Conservation (phyloP, 2,797 vertebrate species). For the Anisognathus igniventris region DNA sequence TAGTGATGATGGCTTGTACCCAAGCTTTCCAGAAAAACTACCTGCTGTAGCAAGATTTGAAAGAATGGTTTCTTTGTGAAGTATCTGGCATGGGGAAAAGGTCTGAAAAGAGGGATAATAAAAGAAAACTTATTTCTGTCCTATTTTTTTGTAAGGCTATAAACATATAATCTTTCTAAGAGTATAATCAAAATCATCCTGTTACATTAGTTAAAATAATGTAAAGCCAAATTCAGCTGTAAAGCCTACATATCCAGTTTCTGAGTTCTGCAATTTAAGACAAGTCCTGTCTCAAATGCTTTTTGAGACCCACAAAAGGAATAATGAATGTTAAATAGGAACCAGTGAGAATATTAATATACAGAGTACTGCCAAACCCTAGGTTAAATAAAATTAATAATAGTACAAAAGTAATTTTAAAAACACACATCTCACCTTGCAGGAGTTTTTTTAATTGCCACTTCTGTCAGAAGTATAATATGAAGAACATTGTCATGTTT, state of each 20-base stretch:
- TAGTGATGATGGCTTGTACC: not conserved
- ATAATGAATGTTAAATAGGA: not conserved
- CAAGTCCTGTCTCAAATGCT: not conserved
- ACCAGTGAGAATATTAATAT: not conserved
- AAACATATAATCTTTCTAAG: not conserved
- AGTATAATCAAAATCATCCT: not conserved
- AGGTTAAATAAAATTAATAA: not conserved
- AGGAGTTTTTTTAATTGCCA: not conserved
- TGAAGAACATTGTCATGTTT: not conserved
- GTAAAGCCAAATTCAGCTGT: not conserved
- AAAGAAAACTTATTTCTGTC: not conserved
- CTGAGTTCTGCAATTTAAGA: not conserved
- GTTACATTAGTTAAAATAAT: not conserved
- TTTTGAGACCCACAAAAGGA: not conserved
- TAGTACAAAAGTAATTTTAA: not conserved
- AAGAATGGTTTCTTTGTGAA: constrained; percentile 14
- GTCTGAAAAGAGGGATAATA: not conserved
- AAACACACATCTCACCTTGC: not conserved
- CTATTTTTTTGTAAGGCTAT: not conserved
- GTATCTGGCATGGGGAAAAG: not conserved
- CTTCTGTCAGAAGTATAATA: not conserved
- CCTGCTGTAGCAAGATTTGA: not conserved
- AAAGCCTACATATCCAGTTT: not conserved
- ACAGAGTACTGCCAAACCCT: not conserved
- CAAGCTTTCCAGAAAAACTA: not conserved